Percentiles rank a stretch among this genome's conserved stretches.
Conservation (phyloP, 2,797 vertebrate species). For the Poecilia wingei region DNA sequence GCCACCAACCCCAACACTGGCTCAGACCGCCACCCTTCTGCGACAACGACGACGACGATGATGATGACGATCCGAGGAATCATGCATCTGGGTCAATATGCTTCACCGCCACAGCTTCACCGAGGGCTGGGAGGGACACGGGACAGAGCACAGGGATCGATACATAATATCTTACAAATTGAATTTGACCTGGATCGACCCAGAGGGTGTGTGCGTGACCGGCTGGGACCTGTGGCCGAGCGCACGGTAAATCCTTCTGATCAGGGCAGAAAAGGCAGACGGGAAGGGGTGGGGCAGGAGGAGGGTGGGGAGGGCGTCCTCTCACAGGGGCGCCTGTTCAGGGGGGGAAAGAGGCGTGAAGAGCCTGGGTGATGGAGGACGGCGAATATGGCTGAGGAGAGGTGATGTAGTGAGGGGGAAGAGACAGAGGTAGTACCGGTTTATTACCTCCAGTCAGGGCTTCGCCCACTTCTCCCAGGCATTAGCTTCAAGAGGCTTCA, state of each 20-base stretch:
- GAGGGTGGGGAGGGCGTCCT: constrained; percentile 36
- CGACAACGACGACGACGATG: constrained; percentile 62
- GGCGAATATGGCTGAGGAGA: constrained; percentile 43
- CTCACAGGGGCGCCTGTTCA: constrained; percentile 46
- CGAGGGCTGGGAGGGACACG: constrained; percentile 48
- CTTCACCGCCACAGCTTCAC: constrained; percentile 50
- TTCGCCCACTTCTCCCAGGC: constrained; percentile 63
- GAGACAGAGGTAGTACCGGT: constrained; percentile 52
- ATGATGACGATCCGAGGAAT: constrained; percentile 64
- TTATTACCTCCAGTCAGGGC: constrained; percentile 69
- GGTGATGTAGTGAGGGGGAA: constrained; percentile 49
- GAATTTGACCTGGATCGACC: constrained; percentile 87
- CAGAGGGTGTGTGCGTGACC: constrained; percentile 73
- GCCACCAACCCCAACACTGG: constrained; percentile 53
- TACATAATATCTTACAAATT: constrained; percentile 90
- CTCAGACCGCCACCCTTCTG: constrained; percentile 63
- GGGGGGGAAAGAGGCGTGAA: constrained; percentile 44
- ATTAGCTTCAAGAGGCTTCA: constrained; percentile 72
- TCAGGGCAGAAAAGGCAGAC: constrained; percentile 55
- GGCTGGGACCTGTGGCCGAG: constrained; percentile 74
- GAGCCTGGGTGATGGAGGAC: constrained; percentile 45
- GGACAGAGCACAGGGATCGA: constrained; percentile 76
- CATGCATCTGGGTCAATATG: constrained; percentile 76
- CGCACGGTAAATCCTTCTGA: constrained; percentile 81
- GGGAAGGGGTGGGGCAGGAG: constrained; percentile 12